Percentiles rank a stretch among this genome's conserved stretches.
These are phyloP conservation scores for Chelonus formosanus DNA, from an alignment of 2,888 invertebrate species.

Conservation along the genomic window DNA sequence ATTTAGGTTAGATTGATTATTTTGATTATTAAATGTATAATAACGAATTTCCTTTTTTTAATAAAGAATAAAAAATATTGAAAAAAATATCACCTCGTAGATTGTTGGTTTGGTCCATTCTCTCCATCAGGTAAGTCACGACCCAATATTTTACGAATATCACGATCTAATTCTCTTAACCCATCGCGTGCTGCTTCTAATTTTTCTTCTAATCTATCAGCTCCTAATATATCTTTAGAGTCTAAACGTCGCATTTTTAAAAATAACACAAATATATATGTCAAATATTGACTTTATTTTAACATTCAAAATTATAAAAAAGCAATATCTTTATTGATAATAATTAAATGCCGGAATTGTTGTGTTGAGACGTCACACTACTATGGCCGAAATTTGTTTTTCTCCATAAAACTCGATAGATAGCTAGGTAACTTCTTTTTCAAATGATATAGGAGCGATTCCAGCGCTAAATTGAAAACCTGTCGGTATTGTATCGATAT, in stretches of 20 bases:
- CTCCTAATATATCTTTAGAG: conserved; percentile 57
- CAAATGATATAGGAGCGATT: no score
- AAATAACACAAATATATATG: neutral
- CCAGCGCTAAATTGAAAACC: no score
- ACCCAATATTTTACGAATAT: conserved; percentile 62
- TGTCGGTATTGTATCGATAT: no score
- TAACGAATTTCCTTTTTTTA: neutral
- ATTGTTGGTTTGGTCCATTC: conserved; percentile 53
- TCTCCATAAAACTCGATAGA: no score
- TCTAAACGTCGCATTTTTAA: conserved; percentile 56
- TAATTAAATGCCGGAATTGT: conserved; percentile 35
- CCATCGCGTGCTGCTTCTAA: conserved; percentile 61
- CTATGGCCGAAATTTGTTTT: no score
- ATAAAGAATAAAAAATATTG: neutral
- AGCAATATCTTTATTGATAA: conserved; percentile 24
- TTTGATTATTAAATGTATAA: neutral
- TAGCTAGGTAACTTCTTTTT: no score
- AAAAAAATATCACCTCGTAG: conserved; percentile 44
- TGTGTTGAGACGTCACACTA: conserved; percentile 21
- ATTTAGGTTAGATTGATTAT: neutral
- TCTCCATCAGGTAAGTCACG: conserved; percentile 62
- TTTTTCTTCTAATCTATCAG: conserved; percentile 59
- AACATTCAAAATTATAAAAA: conserved; percentile 22
- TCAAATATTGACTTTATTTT: conserved; percentile 10
- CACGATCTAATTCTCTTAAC: conserved; percentile 59